These are phyloP conservation scores for Drosophila helvetica DNA, from an alignment of 2,888 invertebrate species.

Conservation along the genomic window DNA sequence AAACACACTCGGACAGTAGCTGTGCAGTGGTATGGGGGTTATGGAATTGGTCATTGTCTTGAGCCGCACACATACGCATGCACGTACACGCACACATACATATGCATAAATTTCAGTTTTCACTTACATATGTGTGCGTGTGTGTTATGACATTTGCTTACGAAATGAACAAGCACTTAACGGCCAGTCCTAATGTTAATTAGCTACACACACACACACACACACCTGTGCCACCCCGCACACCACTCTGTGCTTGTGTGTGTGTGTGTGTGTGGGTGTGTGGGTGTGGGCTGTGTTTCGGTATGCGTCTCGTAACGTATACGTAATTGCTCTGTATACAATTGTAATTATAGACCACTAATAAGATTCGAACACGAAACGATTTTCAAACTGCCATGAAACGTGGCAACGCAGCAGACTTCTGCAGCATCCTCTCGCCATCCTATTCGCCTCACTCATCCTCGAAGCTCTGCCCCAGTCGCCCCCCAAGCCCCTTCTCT, in stretches of 20 bases:
- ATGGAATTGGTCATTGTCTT: slow-evolving; percentile 49
- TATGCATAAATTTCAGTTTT: slow-evolving; percentile 63
- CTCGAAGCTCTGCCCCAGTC: background rate
- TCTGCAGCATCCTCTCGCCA: background rate
- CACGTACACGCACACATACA: slow-evolving; percentile 29
- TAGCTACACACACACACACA: slow-evolving; percentile 41
- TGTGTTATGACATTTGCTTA: slow-evolving; percentile 73
- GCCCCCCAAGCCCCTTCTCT: background rate
- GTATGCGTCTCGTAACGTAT: slow-evolving; percentile 59
- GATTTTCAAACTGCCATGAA: slow-evolving; percentile 66
- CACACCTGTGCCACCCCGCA: slow-evolving; percentile 1
- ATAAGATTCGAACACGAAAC: slow-evolving; percentile 76
- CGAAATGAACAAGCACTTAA: slow-evolving; percentile 72
- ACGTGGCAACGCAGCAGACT: slow-evolving; percentile 18
- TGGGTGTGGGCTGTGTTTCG: slow-evolving; percentile 5
- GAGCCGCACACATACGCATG: slow-evolving; percentile 48
- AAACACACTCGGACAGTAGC: slow-evolving; percentile 57
- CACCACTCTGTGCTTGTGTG: slow-evolving; percentile 9
- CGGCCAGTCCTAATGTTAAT: slow-evolving; percentile 61
- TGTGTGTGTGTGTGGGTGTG: slow-evolving; percentile 24
- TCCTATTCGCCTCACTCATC: background rate
- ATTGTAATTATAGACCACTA: slow-evolving; percentile 81
- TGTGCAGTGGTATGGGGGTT: background rate
- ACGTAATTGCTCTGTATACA: slow-evolving; percentile 77
- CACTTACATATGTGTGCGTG: slow-evolving; percentile 58